phyloP scores from a whole-genome alignment of 1,140 invertebrate genomes.

The Ganaspis sp. region DNA sequence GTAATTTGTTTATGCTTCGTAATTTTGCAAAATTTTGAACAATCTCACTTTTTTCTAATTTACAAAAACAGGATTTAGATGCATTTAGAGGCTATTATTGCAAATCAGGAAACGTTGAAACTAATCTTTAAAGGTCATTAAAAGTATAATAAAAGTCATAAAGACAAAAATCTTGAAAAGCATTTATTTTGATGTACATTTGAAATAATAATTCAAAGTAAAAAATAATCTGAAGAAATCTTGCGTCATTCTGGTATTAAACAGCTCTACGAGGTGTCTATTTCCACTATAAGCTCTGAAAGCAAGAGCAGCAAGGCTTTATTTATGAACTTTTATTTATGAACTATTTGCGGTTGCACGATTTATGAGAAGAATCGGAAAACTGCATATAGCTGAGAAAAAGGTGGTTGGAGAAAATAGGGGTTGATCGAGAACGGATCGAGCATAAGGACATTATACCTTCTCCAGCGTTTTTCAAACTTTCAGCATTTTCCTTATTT shows the following conservation, averaged over 20 bases:
- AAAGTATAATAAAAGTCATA: not conserved
- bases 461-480: slow-evolving; percentile 4
- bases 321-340: slow-evolving; percentile 62
- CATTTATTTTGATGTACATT: slow-evolving; percentile 13
- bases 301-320: slow-evolving; percentile 37
- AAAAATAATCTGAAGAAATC: slow-evolving; percentile 15
- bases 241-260: slow-evolving; percentile 13
- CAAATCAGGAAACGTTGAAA: not conserved
- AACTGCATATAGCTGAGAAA: slow-evolving; percentile 51
- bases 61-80: too few relatives aligned
- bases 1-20: too few relatives aligned
- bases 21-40: slow-evolving; percentile 6
- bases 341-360: slow-evolving; percentile 60
- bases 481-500: not conserved
- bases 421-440: slow-evolving; percentile 40
- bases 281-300: slow-evolving; percentile 32
- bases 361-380: slow-evolving; percentile 65
- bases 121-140: not conserved
- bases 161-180: slow-evolving; percentile 14
- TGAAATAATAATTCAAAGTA: too few relatives aligned
- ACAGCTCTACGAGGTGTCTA: slow-evolving; percentile 32
- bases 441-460: not conserved
- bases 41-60: too few relatives aligned
- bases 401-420: slow-evolving; percentile 43
- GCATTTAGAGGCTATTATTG: not conserved